Evolutionary conservation across 2,113 vertebrate genomes (phyloP).

Genomic region (Alligator mississippiensis): DNA sequence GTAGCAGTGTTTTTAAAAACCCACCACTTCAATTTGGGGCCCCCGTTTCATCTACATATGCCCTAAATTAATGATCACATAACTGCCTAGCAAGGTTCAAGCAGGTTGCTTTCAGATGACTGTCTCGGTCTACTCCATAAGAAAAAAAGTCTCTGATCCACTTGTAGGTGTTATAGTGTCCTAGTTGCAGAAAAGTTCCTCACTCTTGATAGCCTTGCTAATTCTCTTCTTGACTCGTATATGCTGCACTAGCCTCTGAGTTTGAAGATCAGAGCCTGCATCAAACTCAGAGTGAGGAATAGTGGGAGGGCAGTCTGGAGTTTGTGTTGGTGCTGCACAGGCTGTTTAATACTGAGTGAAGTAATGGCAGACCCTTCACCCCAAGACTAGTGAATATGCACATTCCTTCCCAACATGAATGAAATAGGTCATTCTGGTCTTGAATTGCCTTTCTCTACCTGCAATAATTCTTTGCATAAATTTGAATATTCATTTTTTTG

Average conservation of each 20-base stretch:
- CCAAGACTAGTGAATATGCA: neutral
- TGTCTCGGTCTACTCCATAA: neutral
- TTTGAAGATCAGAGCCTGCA: too few relatives aligned
- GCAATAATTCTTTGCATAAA: neutral
- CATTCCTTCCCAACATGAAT: neutral
- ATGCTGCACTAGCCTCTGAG: neutral
- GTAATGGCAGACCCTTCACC: neutral
- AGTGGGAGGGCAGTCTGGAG: neutral
- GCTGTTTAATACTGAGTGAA: neutral
- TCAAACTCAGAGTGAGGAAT: neutral
- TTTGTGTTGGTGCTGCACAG: neutral
- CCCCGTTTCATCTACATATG: too few relatives aligned
- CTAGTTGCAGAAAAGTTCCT: neutral
- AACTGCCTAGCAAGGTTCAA: neutral
- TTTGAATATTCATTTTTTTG: neutral
- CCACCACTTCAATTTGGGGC: too few relatives aligned
- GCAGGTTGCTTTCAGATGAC: conserved; percentile 60
- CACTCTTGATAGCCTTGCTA: neutral
- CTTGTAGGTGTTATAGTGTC: neutral
- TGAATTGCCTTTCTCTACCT: neutral
- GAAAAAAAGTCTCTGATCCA: neutral
- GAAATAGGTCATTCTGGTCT: neutral
- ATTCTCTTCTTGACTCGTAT: neutral
- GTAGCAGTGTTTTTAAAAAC: too few relatives aligned
- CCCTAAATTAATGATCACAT: rapidly evolving